Evolutionary conservation across 2,888 invertebrate species (phyloP), one percentile per base, ranked within the genome.

Genomic region (Ormyrus nitidulus): DNA sequence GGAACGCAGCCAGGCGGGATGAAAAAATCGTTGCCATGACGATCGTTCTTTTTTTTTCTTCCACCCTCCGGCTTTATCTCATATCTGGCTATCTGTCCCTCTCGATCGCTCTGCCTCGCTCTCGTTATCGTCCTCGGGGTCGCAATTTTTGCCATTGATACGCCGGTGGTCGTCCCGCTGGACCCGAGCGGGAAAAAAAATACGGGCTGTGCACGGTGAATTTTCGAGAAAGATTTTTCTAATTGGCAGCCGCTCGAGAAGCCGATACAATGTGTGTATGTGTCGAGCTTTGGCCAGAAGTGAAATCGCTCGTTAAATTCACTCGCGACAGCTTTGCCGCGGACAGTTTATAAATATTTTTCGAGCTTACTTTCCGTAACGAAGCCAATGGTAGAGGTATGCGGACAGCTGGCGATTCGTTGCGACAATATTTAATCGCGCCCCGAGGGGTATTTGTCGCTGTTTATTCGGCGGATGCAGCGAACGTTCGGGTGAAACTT

Each of bases 31-130:
- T 54, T 61, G n/a, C 53, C 54, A 64, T 73, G 54, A 46, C 34
- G 46, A 73, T 73, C 6, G 54, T 53, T 72, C 8, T 68, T 46
- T 48, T 59, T 34, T 44, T 6, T 10, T 10, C 10, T 9, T 46
- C 19, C 56, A 59, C 68, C 46, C 66, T 48, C 64, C 49, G 79
- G 72, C 79, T 65, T 65, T 77, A 65, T 71, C 65, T 58, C 13
- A 19, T 46, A 64, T 59, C 71, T 46, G 59, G 44, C 51, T 49
- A 66, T 66, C 59, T 66, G 59, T 61, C 66, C 72, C 53, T n/a
- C 53, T 59, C 8, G 65, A 77, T 77, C 46, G 59, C 56, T 77
- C 53, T 56, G 48, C 66, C 61, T 74, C 58, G 74, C 58, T 73
- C 68, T 65, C 72, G 13, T 77, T 72, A 72, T 72, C 77, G 13